A percentile compares a stretch with the other conserved stretches of the same genome.
Evolutionary conservation across 2,888 invertebrate species (phyloP).

Genomic region (Dolichopus griseipennis): DNA sequence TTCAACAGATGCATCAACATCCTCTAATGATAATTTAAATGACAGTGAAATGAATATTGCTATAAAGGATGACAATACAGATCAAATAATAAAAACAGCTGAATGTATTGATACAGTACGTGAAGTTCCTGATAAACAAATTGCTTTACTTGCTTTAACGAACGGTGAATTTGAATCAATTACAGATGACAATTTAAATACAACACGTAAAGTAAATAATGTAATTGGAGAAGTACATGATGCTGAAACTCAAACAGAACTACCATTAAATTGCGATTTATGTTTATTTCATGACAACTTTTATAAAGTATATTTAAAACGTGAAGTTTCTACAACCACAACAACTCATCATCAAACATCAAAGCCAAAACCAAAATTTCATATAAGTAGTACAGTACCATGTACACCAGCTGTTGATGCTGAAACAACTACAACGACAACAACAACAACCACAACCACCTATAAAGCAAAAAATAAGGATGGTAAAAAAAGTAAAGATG

Average conservation of each 20-base stretch:
- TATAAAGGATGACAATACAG: slow-evolving; percentile 11
- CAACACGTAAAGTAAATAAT: neutral
- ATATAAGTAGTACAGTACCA: slow-evolving; percentile 15
- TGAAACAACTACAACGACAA: slow-evolving; percentile 37
- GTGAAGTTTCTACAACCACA: slow-evolving; percentile 41
- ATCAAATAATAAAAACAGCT: neutral
- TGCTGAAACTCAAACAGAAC: slow-evolving; percentile 40
- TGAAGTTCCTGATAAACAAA: slow-evolving; percentile 11
- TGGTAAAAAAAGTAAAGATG: slow-evolving; percentile 30
- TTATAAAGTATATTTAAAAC: slow-evolving; percentile 39
- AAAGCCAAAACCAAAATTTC: slow-evolving; percentile 26
- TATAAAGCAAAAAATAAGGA: slow-evolving; percentile 36
- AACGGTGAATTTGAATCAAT: no score
- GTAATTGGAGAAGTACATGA: slow-evolving; percentile 23
- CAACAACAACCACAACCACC: slow-evolving; percentile 40
- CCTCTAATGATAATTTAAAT: slow-evolving; percentile 15
- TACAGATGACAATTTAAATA: neutral
- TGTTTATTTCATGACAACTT: slow-evolving; percentile 42
- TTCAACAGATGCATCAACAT: slow-evolving; percentile 13
- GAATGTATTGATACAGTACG: slow-evolving; percentile 15
- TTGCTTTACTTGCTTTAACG: neutral
- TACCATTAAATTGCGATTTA: slow-evolving; percentile 38
- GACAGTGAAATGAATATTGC: slow-evolving; percentile 10
- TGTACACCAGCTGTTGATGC: slow-evolving; percentile 28
- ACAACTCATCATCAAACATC: slow-evolving; percentile 40